Evolutionary conservation across 37 sponge, comb jelly and placozoan species (phyloP), one percentile per base, ranked within the genome.

Genomic region (Tethya wilhelma): DNA sequence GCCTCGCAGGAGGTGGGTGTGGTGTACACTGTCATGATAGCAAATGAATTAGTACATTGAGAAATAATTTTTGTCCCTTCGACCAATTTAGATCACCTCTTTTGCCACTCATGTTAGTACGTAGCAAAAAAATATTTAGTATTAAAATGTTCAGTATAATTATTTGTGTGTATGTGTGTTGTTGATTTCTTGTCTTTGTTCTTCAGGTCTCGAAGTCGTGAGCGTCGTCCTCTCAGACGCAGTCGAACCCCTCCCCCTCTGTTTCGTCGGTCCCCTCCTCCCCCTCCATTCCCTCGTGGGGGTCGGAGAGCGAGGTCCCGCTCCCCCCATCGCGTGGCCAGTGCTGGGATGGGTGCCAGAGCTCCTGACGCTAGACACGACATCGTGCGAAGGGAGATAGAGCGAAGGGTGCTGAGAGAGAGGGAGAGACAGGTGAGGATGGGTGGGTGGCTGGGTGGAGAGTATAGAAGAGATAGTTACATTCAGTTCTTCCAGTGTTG

Each of bases 371-470:
- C 73, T n/a, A n/a, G n/a, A 1, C 56, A 53, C 34, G 73, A 72
- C 19, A 72, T 72, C 29, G 32, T 67, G 8, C 80, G 80, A 22
- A 26, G 69, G 34, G 69, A 67, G 59, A 23, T 30, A 26, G 68
- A 80, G 38, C 36, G 79, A 2, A 22, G 64, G 9, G 42, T 53
- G 60, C 46, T 67, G 2, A 12, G 80, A 19, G 80, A 80, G n/a
- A 69, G 80, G 38, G 67, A 67, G 31, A 67, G 80, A 40, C 80
- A 80, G 80, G 80, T 80, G 55, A 43, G 31, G 36, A n/a, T 4
- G 33, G 59, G 23, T 4, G 23, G 59, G n/a, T n/a, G n/a, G n/a
- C n/a, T n/a, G n/a, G n/a, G n/a, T n/a, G n/a, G n/a, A n/a, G n/a
- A n/a, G n/a, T n/a, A n/a, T n/a, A n/a, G n/a, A n/a, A n/a, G n/a